Conservation (phyloP, 2,797 vertebrate genomes). For the Monodelphis domestica region DNA sequence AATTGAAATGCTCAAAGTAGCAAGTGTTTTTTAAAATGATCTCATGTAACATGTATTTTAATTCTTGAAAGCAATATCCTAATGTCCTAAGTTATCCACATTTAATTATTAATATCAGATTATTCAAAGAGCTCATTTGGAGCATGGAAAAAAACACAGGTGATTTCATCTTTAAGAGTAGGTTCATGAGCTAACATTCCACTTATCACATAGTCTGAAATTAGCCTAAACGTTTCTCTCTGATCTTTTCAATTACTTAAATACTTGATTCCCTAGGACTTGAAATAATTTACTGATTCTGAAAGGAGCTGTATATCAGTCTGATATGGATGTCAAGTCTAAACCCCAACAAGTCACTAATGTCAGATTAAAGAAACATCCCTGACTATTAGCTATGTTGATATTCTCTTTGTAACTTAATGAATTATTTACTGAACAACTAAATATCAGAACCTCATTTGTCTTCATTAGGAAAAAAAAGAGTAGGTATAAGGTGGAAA, state of each 20-base stretch:
- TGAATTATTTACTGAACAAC: neutral
- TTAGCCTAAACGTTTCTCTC: constrained; percentile 61
- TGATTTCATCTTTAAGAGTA: constrained; percentile 53
- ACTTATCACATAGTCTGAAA: constrained; percentile 12
- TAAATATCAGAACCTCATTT: neutral
- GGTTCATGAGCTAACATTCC: constrained; percentile 53
- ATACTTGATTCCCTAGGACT: constrained; percentile 60
- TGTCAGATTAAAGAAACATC: neutral
- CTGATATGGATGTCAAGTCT: neutral
- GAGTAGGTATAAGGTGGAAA: neutral
- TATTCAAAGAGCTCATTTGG: constrained; percentile 59
- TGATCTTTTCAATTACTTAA: constrained; percentile 72
- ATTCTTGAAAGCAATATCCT: constrained; percentile 79
- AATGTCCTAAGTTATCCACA: constrained; percentile 74
- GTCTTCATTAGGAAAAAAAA: neutral
- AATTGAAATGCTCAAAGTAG: constrained; percentile 75
- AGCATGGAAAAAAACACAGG: constrained; percentile 56
- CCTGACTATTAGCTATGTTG: neutral
- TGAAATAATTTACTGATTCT: constrained; percentile 33
- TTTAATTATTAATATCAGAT: constrained; percentile 78
- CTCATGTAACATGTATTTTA: constrained; percentile 73
- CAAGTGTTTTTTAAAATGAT: constrained; percentile 80
- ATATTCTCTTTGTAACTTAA: neutral
- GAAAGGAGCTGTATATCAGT: constrained; percentile 31
- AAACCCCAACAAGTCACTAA: neutral